Evolutionary conservation across 1,140 invertebrate genomes (phyloP).

Genomic region (Epicauta chinensis): DNA sequence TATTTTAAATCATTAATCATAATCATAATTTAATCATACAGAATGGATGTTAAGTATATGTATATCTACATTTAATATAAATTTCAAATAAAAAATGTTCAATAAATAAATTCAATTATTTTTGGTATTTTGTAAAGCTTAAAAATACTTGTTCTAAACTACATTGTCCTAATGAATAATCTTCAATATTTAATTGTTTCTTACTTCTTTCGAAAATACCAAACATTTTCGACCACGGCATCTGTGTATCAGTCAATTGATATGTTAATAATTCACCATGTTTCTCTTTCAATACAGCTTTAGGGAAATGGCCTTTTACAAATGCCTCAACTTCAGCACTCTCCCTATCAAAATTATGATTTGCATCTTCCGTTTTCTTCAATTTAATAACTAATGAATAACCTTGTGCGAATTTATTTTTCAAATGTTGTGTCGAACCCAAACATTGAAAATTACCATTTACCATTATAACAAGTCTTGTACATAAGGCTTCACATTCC

Average conservation of each 20-base stretch:
- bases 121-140: constrained; percentile 18
- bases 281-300: too few relatives aligned
- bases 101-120: neutral
- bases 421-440: constrained; percentile 61
- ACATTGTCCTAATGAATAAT: constrained; percentile 78
- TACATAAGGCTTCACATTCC: constrained; percentile 81
- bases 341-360: constrained; percentile 8
- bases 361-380: constrained; percentile 18
- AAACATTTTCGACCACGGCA: too few relatives aligned
- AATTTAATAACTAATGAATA: constrained; percentile 41
- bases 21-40: too few relatives aligned
- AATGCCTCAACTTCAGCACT: constrained; percentile 5
- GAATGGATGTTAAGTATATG: too few relatives aligned
- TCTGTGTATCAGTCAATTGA: too few relatives aligned
- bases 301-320: too few relatives aligned
- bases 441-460: constrained; percentile 68
- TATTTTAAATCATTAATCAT: too few relatives aligned
- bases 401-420: constrained; percentile 57
- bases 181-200: constrained; percentile 57
- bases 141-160: constrained; percentile 65
- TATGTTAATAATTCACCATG: too few relatives aligned
- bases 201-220: too few relatives aligned
- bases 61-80: too few relatives aligned
- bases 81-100: too few relatives aligned
- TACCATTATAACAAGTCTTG: constrained; percentile 82